Evolutionary conservation across 2,888 invertebrate species (phyloP).

Genomic region (Pyrocoelia pectoralis): DNA sequence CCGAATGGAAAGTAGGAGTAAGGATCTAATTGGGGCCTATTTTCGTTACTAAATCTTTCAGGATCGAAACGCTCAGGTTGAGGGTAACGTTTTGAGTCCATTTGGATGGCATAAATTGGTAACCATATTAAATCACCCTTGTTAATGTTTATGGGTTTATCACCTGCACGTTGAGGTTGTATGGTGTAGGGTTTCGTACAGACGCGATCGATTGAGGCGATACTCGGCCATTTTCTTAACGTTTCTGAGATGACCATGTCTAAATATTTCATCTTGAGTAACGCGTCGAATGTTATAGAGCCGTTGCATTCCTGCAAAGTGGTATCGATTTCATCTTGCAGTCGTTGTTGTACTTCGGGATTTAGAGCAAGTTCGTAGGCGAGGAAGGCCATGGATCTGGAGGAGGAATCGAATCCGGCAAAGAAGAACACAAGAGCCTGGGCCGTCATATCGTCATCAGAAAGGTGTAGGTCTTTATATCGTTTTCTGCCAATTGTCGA

Average conservation of each 20-base stretch:
- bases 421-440: conserved; percentile 65
- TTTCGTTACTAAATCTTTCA: conserved; percentile 50
- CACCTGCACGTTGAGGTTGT: conserved; percentile 17
- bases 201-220: conserved; percentile 53
- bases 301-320: conserved; percentile 41
- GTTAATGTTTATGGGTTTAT: conserved; percentile 4
- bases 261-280: no score
- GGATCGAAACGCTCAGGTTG: conserved; percentile 49
- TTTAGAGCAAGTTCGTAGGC: conserved; percentile 67
- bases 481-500: not conserved
- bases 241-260: not conserved
- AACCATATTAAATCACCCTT: not conserved
- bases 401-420: conserved; percentile 63
- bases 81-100: not conserved
- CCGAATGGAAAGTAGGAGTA: not conserved
- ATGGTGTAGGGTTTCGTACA: conserved; percentile 62
- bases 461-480: conserved; percentile 21
- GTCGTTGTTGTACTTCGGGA: conserved; percentile 65
- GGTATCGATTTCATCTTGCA: conserved; percentile 65
- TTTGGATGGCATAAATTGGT: not conserved
- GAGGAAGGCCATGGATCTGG: conserved; percentile 61
- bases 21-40: not conserved
- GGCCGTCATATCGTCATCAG: conserved; percentile 64
- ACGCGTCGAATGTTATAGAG: conserved; percentile 59
- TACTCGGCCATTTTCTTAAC: not conserved